Base-by-base conservation (phyloP, 2,888 invertebrate species). In the Thereva nobilitata region DNA sequence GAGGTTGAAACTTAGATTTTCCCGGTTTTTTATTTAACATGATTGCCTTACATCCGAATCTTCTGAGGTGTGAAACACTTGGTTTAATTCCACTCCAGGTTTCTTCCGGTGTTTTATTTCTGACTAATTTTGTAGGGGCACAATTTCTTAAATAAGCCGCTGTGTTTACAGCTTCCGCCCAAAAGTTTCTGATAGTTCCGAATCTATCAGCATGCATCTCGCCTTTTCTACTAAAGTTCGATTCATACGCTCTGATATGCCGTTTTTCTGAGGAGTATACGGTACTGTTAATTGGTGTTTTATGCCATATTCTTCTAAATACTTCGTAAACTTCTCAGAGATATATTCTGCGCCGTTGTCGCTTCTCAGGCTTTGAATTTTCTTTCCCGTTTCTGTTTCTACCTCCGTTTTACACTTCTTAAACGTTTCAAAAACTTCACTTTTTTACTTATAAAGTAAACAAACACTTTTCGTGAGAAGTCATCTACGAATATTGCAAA, bases 341-440 rank as follows among this genome's bases (percentile, higher is more conserved):
- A 47, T 3, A 38, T 67, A 67, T 64, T 67, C 69, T 38, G 10
- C 12, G 4, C 64, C 67, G 45, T 69, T 69, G n/a, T 69, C 65
- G 4, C 49, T 64, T 0, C 64, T 12, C 10, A 69, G 10, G 7
- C 10, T 10, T 53, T 67, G 67, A 0, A 69, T 53, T 10, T 64
- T 59, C 8, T 64, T 45, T 1, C 50, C 34, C 1, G 65, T 55
- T 9, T 47, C 7, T 8, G 5, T 40, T 40, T 65, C 65, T 1
- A 23, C 65, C 8, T 34, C 37, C 3, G 40, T 47, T 34, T 55
- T 45, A 9, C 45, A 55, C n/a, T 0, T n/a, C 45, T 55, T 55
- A 12, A 65, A 65, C 2, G 5, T 12, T 0, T 65, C 38, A n/a
- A 47, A 47, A 12, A 47, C 10, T 47, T 65, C 54, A 7, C 47